Evolutionary conservation across 1,140 invertebrate species (phyloP).

Genomic region (Aporrectodea caliginosa): DNA sequence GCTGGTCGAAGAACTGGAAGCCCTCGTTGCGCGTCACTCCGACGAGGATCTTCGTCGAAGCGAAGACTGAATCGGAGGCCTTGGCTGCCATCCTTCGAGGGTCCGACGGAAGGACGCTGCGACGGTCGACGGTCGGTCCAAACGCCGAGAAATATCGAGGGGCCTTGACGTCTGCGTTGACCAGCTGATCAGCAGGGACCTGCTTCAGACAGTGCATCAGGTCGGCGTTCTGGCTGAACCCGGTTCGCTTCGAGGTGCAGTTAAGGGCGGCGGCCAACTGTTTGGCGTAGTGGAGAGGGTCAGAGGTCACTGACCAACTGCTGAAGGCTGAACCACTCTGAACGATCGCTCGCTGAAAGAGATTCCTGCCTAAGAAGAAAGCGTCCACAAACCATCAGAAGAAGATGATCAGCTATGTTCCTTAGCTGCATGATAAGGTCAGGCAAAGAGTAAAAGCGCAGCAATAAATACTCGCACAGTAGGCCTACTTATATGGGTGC

Average conservation of each 20-base stretch:
- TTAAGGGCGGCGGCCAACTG: conserved; percentile 66
- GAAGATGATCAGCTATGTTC: too few relatives aligned
- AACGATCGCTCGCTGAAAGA: conserved; percentile 88
- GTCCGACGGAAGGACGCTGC: conserved; percentile 37
- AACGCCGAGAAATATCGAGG: conserved; percentile 62
- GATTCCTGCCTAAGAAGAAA: conserved; percentile 63
- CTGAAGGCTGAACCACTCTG: conserved; percentile 92
- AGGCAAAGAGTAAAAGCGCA: too few relatives aligned
- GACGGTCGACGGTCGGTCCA: conserved; percentile 68
- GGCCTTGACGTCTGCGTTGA: conserved; percentile 64
- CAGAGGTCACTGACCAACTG: conserved; percentile 84
- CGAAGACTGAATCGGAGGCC: conserved; percentile 60
- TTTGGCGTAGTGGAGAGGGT: conserved; percentile 78
- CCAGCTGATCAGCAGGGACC: conserved; percentile 71
- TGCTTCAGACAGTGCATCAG: conserved; percentile 74
- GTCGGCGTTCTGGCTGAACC: conserved; percentile 41
- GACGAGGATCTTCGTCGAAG: conserved; percentile 72
- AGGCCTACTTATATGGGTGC: too few relatives aligned
- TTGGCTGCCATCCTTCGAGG: conserved; percentile 40
- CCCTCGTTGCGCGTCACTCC: conserved; percentile 89
- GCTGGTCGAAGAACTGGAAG: conserved; percentile 79
- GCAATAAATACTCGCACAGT: too few relatives aligned
- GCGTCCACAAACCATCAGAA: too few relatives aligned
- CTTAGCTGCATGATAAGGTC: too few relatives aligned
- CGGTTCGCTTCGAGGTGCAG: conserved; percentile 39